Evolutionary conservation across 2,797 vertebrate species (phyloP).

Genomic region (Oreochromis grahami): DNA sequence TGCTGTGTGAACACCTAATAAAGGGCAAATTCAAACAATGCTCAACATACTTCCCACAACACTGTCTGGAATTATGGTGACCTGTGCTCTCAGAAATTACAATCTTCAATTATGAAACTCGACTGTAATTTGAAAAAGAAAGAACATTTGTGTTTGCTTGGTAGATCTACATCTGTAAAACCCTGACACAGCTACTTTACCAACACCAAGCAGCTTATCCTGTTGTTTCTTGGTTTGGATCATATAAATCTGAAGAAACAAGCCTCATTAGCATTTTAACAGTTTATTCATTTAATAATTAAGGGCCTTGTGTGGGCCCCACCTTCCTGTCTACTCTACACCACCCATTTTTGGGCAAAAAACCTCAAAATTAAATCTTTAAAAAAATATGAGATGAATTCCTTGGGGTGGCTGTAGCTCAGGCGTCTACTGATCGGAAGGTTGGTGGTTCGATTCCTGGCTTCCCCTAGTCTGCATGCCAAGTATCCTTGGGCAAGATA

Average conservation of each 20-base stretch:
- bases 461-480: accelerated
- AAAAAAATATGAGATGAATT: background rate
- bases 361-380: background rate
- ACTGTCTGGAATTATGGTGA: background rate
- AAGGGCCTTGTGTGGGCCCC: background rate
- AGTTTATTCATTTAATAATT: background rate
- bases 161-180: background rate
- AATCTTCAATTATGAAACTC: accelerated
- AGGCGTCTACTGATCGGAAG: accelerated
- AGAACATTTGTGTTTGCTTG: background rate
- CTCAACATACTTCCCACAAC: background rate
- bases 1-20: background rate
- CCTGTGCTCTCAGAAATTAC: background rate
- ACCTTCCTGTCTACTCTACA: background rate
- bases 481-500: accelerated
- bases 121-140: background rate
- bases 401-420: background rate
- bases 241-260: background rate
- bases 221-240: background rate
- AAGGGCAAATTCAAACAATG: background rate
- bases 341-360: background rate
- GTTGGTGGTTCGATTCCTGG: background rate
- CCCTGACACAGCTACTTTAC: background rate
- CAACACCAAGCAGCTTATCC: background rate
- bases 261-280: background rate